Conservation (phyloP, 1,140 invertebrate species). For the Zaprionus nigranus region DNA sequence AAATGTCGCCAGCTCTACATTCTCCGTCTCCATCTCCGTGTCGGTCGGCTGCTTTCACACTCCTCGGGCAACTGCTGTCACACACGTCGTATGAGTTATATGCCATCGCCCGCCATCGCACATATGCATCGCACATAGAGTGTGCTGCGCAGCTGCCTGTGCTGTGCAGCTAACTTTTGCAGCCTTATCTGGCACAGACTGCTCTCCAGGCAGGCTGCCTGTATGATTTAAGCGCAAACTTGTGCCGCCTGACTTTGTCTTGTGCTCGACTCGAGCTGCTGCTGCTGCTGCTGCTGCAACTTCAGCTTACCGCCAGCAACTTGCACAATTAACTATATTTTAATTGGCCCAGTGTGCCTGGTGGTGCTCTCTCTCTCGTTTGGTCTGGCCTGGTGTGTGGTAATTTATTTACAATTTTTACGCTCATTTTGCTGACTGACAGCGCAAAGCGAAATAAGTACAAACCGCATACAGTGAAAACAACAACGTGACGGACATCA, state of each 20-base stretch:
- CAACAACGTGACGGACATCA: conserved; percentile 40
- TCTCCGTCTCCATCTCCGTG: not conserved
- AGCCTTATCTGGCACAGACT: conserved; percentile 58
- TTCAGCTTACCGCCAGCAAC: conserved; percentile 46
- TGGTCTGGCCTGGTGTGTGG: conserved; percentile 6
- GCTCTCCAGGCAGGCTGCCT: conserved; percentile 50
- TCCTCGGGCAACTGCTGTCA: conserved; percentile 46
- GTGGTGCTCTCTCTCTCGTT: not conserved
- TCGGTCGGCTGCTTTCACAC: conserved; percentile 8
- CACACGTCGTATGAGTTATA: conserved; percentile 64
- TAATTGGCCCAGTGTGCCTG: conserved; percentile 46
- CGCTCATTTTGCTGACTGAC: conserved; percentile 61
- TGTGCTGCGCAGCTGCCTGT: not conserved
- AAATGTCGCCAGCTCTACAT: conserved; percentile 14
- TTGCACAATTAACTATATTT: conserved; percentile 66
- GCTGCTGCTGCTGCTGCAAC: conserved; percentile 27
- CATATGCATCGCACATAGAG: conserved; percentile 36
- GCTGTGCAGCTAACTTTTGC: conserved; percentile 52
- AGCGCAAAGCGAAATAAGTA: conserved; percentile 39
- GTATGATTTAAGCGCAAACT: conserved; percentile 61
- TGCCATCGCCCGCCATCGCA: conserved; percentile 44
- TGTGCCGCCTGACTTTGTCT: conserved; percentile 46
- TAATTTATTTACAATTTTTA: conserved; percentile 67
- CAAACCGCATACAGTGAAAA: conserved; percentile 28
- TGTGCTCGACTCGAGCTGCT: conserved; percentile 8